Base-by-base conservation (phyloP, 2,888 invertebrate genomes). In the Polymixis flavicincta region DNA sequence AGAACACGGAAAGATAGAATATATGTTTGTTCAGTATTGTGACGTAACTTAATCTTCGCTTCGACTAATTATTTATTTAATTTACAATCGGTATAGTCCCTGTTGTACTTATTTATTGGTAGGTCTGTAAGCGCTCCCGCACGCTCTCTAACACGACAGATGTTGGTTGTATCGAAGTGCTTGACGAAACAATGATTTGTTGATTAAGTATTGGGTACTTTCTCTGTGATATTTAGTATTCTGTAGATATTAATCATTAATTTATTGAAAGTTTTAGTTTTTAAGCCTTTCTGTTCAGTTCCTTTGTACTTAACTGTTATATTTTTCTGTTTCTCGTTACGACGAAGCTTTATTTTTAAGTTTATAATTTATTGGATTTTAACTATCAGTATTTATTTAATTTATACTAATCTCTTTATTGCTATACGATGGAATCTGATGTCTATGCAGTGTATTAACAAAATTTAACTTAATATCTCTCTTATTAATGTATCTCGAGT, bases 171-270 rank as follows among this genome's bases (percentile, higher is more conserved):
- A 80, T 90, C 92, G 86, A 93, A 92, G 91, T 93, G 90, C 92
- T 94, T 94, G 95, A 95, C 95, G 95, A 94, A 92, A 94, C 94
- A 92, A 90, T 92, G 91, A 90, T 91, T 92, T 94, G 94, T 95
- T 94, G 93, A 94, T 93, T 94, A 96, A 95, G 95, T 94, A 94
- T 94, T 96, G 96, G 96, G 96, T 96, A 96, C 94, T 94, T 94
- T 93, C 94, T 95, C 96, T 96, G 96, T 96, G 96, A 96, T 96
- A 96, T 96, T 95, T 94, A 96, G 95, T 95, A 95, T 95, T 95
- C 93, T 94, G 89, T 95, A 95, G 93, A 93, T 94, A 92, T 89
- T 93, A 92, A 93, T 92, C 90, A 91, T 93, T 96, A 95, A 96
- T 96, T 96, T 96, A 96, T 96, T 96, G 91, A 93, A 92, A 88